Percentiles rank a stretch among this genome's conserved stretches.
Evolutionary conservation across 2,113 vertebrate species (phyloP).

Genomic region (Carlito syrichta): DNA sequence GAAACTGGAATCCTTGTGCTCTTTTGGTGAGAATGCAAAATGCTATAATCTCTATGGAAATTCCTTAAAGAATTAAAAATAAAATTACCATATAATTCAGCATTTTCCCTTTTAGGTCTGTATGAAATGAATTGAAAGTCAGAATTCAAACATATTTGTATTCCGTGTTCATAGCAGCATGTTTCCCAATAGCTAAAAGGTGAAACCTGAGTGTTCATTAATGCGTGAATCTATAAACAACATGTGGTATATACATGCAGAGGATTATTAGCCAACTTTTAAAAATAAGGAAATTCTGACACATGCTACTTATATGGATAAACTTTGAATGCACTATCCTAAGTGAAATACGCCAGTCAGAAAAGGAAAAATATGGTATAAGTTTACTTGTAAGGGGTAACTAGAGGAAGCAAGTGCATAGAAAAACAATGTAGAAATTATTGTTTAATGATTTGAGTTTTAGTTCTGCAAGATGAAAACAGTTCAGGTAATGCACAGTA

Average conservation of each 20-base stretch:
- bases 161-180: background rate
- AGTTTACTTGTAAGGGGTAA: background rate
- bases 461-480: background rate
- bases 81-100: background rate
- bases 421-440: background rate
- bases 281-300: background rate
- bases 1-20: background rate
- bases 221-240: background rate
- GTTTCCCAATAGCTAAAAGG: background rate
- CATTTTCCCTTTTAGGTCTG: background rate
- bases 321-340: background rate
- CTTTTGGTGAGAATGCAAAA: background rate
- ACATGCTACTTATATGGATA: background rate
- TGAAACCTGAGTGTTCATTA: background rate
- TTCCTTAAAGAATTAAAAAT: background rate
- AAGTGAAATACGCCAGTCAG: background rate
- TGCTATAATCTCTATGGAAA: background rate
- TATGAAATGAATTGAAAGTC: background rate
- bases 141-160: background rate
- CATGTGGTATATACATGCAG: background rate
- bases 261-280: background rate
- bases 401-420: background rate
- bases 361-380: background rate
- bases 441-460: background rate
- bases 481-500: background rate